A percentile compares a stretch with the other conserved stretches of the same genome.
Evolutionary conservation across 2,797 vertebrate genomes (phyloP).

Genomic region (Danio albolineatus): DNA sequence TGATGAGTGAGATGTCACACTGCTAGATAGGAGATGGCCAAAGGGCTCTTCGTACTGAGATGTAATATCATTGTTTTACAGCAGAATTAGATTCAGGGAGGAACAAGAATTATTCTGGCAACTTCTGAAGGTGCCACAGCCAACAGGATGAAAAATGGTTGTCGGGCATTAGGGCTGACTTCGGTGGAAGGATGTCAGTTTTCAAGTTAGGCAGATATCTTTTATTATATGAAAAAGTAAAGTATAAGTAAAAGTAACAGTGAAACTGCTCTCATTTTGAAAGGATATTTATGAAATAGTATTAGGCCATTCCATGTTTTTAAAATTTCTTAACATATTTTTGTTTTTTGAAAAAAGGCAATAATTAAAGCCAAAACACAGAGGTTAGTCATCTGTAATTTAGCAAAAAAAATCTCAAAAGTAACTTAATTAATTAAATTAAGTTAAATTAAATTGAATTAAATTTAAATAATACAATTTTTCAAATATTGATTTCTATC

Average conservation of each 20-base stretch:
- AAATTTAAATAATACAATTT: too few species aligned
- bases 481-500: too few species aligned
- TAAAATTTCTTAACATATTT: too few species aligned
- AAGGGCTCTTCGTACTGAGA: slow-evolving; percentile 21
- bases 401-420: too few species aligned
- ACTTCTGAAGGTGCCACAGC: background rate
- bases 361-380: too few species aligned
- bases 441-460: too few species aligned
- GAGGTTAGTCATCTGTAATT: too few species aligned
- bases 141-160: background rate
- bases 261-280: background rate
- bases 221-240: too few species aligned
- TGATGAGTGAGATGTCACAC: slow-evolving; percentile 53
- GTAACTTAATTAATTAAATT: too few species aligned
- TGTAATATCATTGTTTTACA: slow-evolving; percentile 28
- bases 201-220: too few species aligned
- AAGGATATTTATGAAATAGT: background rate
- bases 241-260: too few species aligned
- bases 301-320: too few species aligned
- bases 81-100: slow-evolving; percentile 18
- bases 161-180: slow-evolving; percentile 3
- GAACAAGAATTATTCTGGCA: slow-evolving; percentile 22
- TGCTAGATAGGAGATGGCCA: slow-evolving; percentile 33
- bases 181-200: background rate
- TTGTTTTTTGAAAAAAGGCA: background rate